A percentile compares a stretch with the other conserved stretches of the same genome.
These are phyloP conservation scores for Micromesistius poutassou DNA, from an alignment of 2,797 vertebrate genomes.

Conservation along the genomic window DNA sequence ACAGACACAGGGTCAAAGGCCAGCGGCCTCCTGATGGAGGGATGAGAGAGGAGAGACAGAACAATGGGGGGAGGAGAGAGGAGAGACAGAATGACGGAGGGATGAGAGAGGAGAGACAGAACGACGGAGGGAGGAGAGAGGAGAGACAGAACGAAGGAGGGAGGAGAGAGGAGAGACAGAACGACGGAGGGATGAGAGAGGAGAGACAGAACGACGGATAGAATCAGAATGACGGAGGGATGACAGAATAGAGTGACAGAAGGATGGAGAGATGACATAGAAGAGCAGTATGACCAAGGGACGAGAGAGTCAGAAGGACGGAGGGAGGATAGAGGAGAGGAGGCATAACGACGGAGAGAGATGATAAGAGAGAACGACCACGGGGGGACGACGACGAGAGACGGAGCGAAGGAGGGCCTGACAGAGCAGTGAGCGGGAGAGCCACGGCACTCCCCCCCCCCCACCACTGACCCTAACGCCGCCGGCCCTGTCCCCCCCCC, in stretches of 20 bases:
- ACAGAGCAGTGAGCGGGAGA: neutral
- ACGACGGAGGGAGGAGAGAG: neutral
- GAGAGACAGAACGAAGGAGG: too few species aligned
- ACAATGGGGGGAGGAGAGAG: neutral
- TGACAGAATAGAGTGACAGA: neutral
- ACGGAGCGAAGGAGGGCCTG: neutral
- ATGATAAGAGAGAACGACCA: too few species aligned
- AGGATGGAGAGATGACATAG: neutral
- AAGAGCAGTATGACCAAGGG: neutral
- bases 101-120: slow-evolving; percentile 5
- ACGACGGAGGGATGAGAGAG: neutral
- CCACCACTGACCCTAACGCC: too few species aligned
- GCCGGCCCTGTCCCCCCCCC: neutral
- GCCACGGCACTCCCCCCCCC: too few species aligned
- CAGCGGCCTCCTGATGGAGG: neutral
- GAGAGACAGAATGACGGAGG: slow-evolving; percentile 5
- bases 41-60: slow-evolving; percentile 1
- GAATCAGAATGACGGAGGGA: neutral
- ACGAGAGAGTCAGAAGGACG: neutral
- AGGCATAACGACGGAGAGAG: neutral
- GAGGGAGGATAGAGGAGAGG: neutral
- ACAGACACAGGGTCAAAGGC: neutral
- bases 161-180: too few species aligned
- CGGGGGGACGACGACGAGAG: too few species aligned
- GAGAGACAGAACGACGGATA: neutral